phyloP scores from a whole-genome alignment of 1,140 invertebrate species.

The Cherax destructor region DNA sequence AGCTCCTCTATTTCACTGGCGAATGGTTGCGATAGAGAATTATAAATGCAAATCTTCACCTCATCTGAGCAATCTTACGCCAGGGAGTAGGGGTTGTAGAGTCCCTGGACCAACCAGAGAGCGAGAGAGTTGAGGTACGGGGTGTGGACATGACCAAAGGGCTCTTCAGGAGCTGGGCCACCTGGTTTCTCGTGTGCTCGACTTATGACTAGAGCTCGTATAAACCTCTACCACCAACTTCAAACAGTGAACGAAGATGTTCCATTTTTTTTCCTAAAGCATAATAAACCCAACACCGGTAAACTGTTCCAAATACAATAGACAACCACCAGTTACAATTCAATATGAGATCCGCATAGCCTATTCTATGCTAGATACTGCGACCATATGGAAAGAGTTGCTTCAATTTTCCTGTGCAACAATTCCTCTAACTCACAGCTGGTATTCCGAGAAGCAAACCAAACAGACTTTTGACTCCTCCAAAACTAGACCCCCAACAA shows the following conservation, averaged over 20 bases:
- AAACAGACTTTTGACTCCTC: conserved; percentile 26
- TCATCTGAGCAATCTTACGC: conserved; percentile 44
- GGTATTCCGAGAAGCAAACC: conserved; percentile 26
- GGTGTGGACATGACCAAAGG: conserved; percentile 44
- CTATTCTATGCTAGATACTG: neutral
- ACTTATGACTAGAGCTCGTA: conserved; percentile 26
- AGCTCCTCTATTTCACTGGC: conserved; percentile 27
- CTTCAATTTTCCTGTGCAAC: conserved; percentile 7
- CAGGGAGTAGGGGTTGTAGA: conserved; percentile 23
- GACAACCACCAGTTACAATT: conserved; percentile 23
- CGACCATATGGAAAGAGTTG: neutral
- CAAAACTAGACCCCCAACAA: conserved; percentile 35
- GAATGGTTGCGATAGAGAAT: conserved; percentile 32
- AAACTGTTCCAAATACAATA: conserved; percentile 20
- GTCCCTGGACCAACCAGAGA: conserved; percentile 3
- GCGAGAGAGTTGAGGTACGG: conserved; percentile 41
- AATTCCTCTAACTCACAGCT: neutral
- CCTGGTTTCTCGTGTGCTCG: conserved; percentile 41
- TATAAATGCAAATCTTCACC: conserved; percentile 42
- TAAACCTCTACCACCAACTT: conserved; percentile 44
- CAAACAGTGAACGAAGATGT: conserved; percentile 54
- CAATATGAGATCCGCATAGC: neutral
- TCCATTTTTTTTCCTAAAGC: conserved; percentile 14
- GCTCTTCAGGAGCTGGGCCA: conserved; percentile 51
- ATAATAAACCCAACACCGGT: neutral